A percentile compares a stretch with the other conserved stretches of the same genome.
Evolutionary conservation across 2,797 vertebrate species (phyloP).

Genomic region (Tokudaia muenninki): DNA sequence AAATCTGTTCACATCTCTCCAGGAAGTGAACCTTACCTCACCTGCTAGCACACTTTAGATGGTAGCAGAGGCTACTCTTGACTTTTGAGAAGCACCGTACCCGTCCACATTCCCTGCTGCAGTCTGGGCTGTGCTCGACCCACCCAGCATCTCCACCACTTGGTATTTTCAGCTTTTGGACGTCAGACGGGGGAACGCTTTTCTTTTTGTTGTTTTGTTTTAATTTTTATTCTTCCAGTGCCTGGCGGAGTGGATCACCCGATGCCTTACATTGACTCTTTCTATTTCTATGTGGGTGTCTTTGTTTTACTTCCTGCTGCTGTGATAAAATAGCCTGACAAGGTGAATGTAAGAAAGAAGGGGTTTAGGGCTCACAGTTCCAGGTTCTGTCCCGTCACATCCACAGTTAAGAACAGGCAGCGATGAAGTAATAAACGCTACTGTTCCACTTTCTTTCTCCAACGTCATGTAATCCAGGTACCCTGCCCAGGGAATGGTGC

Average conservation of each 20-base stretch:
- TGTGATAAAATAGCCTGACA: background rate
- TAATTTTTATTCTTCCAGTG: background rate
- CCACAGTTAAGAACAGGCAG: background rate
- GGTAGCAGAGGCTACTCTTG: no score
- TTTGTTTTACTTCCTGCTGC: background rate
- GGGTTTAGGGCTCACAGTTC: background rate
- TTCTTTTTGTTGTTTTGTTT: background rate
- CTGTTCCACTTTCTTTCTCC: background rate
- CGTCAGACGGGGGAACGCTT: background rate
- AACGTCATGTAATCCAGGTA: background rate
- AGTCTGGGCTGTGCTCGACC: accelerated
- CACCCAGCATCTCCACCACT: accelerated
- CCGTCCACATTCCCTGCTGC: accelerated
- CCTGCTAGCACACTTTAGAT: background rate
- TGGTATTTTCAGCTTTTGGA: background rate
- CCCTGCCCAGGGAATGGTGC: background rate
- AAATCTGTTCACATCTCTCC: background rate
- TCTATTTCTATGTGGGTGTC: accelerated
- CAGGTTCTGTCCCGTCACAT: background rate
- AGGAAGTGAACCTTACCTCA: background rate
- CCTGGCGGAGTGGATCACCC: accelerated
- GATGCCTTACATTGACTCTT: background rate
- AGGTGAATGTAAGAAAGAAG: no score
- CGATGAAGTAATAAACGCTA: background rate
- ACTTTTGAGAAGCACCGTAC: background rate